Percentiles rank a stretch among this genome's conserved stretches.
These are phyloP conservation scores for Chymomyza amoena DNA, from an alignment of 2,888 invertebrate genomes.

Conservation along the genomic window DNA sequence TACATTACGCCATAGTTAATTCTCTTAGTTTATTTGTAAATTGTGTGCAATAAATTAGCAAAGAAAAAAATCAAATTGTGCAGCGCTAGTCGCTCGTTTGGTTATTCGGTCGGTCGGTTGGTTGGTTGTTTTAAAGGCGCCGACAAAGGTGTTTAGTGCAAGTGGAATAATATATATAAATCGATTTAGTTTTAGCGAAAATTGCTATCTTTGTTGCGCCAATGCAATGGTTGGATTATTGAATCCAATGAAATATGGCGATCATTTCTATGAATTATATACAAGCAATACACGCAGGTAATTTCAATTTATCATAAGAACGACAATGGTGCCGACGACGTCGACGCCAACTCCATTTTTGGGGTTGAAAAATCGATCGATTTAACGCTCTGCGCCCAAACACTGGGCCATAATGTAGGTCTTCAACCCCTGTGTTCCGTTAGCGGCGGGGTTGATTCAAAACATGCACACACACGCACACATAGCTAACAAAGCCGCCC, in stretches of 20 bases:
- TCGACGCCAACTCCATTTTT: conserved; percentile 11
- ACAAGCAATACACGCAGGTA: conserved; percentile 77
- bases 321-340: conserved; percentile 18
- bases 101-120: conserved; percentile 12
- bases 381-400: conserved; percentile 24
- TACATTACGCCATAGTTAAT: conserved; percentile 64
- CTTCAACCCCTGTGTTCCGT: conserved; percentile 55
- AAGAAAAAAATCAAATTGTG: conserved; percentile 36
- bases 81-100: conserved; percentile 21
- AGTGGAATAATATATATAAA: conserved; percentile 42
- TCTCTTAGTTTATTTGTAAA: conserved; percentile 61
- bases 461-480: neutral
- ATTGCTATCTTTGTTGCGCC: conserved; percentile 27
- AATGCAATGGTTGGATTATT: conserved; percentile 76
- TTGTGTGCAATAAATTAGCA: conserved; percentile 66
- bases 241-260: conserved; percentile 78
- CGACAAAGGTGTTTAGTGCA: conserved; percentile 32
- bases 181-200: conserved; percentile 49
- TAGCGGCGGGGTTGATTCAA: conserved; percentile 43
- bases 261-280: conserved; percentile 78
- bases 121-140: neutral
- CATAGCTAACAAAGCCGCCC: conserved; percentile 13
- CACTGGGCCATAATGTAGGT: conserved; percentile 46
- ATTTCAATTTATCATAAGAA: conserved; percentile 31
- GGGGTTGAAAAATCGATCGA: conserved; percentile 71